Conservation (phyloP, 2,888 invertebrate species). For the Epinotia brunnichana region DNA sequence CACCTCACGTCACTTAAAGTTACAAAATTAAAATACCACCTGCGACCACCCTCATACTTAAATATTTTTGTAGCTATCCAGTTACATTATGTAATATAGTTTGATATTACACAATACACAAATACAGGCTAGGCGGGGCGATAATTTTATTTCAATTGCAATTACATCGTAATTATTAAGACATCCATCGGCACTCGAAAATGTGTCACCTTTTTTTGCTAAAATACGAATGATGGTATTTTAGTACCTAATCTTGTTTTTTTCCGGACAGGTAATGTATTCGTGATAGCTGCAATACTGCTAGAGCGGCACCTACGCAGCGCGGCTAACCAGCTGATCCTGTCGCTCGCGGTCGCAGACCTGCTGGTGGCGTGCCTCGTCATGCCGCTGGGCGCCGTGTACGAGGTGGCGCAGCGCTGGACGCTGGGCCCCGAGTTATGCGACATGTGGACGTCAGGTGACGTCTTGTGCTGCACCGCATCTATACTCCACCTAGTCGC, state of each 20-base stretch:
- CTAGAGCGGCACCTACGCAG: constrained; percentile 93
- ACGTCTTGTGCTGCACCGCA: constrained; percentile 95
- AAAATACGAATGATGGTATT: too few relatives aligned
- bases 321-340: constrained; percentile 95
- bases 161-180: too few relatives aligned
- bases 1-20: too few relatives aligned
- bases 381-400: constrained; percentile 90
- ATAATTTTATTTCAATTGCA: too few relatives aligned
- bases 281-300: constrained; percentile 96
- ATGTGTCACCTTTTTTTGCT: too few relatives aligned
- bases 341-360: constrained; percentile 95
- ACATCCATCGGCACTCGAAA: too few relatives aligned
- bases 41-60: too few relatives aligned
- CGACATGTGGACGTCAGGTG: constrained; percentile 97
- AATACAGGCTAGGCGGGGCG: too few relatives aligned
- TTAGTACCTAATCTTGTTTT: not conserved
- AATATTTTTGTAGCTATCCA: too few relatives aligned
- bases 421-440: constrained; percentile 93
- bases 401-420: constrained; percentile 92
- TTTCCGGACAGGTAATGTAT: constrained; percentile 90
- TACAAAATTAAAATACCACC: too few relatives aligned
- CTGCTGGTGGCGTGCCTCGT: constrained; percentile 93
- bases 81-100: too few relatives aligned
- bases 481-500: constrained; percentile 92
- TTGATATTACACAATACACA: too few relatives aligned